Conservation (phyloP, 2,113 vertebrate species). For the Muntiacus reevesi region DNA sequence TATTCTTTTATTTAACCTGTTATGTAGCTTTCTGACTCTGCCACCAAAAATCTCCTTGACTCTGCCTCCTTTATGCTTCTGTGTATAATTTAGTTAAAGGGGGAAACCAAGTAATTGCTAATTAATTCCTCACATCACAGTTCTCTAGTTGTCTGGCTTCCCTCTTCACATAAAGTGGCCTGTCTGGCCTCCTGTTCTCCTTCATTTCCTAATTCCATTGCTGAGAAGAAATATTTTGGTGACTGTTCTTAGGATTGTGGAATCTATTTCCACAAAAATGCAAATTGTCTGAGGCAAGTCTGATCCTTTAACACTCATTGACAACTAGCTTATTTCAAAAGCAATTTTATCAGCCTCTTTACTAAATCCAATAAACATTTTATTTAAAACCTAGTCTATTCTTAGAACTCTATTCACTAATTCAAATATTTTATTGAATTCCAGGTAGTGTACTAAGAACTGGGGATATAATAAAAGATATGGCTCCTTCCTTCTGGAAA, state of each 20-base stretch:
- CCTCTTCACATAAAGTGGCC: neutral
- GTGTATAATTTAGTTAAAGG: slow-evolving; percentile 8
- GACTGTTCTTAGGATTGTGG: neutral
- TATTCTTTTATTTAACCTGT: slow-evolving; percentile 7
- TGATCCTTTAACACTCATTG: slow-evolving; percentile 35
- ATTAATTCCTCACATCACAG: slow-evolving; percentile 34
- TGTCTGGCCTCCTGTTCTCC: neutral
- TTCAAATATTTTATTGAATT: slow-evolving; percentile 17
- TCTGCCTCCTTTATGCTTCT: neutral
- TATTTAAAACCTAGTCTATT: slow-evolving; percentile 11
- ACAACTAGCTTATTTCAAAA: slow-evolving; percentile 51
- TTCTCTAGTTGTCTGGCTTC: neutral
- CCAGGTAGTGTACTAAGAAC: neutral
- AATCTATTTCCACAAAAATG: slow-evolving; percentile 34
- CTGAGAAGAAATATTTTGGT: slow-evolving; percentile 27
- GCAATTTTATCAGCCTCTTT: slow-evolving; percentile 26
- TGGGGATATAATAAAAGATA: neutral
- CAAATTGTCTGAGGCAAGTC: neutral
- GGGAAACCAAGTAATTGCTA: neutral
- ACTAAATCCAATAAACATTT: slow-evolving; percentile 45
- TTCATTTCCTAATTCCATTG: slow-evolving; percentile 21
- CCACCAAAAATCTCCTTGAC: neutral
- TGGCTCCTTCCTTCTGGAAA: neutral
- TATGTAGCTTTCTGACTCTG: neutral
- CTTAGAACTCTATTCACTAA: neutral